Evolutionary conservation across 2,888 invertebrate species (phyloP), one percentile per base, ranked within the genome.

Genomic region (Temnothorax rugatulus): DNA sequence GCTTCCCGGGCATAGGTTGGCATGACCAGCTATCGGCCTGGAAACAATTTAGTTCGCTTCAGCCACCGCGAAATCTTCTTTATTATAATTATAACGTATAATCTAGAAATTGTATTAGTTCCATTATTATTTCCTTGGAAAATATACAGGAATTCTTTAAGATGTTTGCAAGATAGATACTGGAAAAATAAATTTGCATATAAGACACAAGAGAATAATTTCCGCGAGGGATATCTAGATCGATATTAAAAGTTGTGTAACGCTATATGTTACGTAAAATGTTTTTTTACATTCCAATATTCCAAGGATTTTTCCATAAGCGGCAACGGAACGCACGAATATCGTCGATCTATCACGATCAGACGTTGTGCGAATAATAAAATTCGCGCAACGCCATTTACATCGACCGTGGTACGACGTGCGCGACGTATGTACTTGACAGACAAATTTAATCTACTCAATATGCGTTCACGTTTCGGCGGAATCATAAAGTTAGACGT

Each of bases 1-100:
- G 92, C 98, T 98, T 29, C 97, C 97, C 0, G 99, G 99, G 92
- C 99, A 99, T 90, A 99, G 97, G 96, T 99, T 99, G 0, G 99
- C 99, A 95, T 99, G 99, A 0, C 99, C 99, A 0, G 99, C 99
- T 83, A 99, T 99, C 0, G 99, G 99, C 87, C 99, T 98, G 94
- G 63, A 90, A 92, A 89, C 84, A 76, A 84, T 79, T 82, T 54
- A 54, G 44, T 69, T 44, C 73, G 21, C 73, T 73, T 81, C 38
- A 81, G n/a, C 73, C 38, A 54, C 79, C 59, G 15, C 38, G 25
- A 61, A 73, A 81, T 81, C 9, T 61, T 15, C 18, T 59, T 44
- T 44, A 71, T 61, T 79, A 59, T 71, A 81, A 81, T 81, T 81
- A 81, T 25, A 61, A 21, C 29, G 18, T 29, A 29, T 29, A 29